Conservation (phyloP, 2,797 vertebrate genomes). For the Sciurus carolinensis region DNA sequence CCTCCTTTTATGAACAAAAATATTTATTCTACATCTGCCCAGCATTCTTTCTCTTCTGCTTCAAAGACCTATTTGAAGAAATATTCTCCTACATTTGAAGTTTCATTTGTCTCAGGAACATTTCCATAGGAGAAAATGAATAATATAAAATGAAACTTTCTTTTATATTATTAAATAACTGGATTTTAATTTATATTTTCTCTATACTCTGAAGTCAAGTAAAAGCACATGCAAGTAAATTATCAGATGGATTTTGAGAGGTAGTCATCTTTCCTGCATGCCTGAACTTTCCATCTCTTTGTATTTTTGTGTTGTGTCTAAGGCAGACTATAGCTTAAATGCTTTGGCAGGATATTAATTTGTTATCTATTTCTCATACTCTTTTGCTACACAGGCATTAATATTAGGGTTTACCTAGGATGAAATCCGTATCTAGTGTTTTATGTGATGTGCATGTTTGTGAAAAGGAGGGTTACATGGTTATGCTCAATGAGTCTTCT, state of each 20-base stretch:
- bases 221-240: slow-evolving; percentile 35
- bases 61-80: slow-evolving; percentile 52
- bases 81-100: slow-evolving; percentile 30
- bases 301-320: neutral
- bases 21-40: slow-evolving; percentile 43
- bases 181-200: slow-evolving; percentile 44
- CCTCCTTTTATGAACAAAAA: slow-evolving; percentile 1
- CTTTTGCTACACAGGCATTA: neutral
- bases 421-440: neutral
- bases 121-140: slow-evolving; percentile 52
- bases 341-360: neutral
- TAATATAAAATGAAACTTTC: slow-evolving; percentile 12
- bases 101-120: slow-evolving; percentile 19
- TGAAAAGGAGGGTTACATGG: neutral
- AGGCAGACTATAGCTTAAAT: neutral
- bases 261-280: neutral
- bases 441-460: neutral
- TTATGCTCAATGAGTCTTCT: neutral
- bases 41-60: slow-evolving; percentile 39
- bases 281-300: neutral
- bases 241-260: neutral
- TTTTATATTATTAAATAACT: slow-evolving; percentile 51
- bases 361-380: neutral
- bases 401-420: neutral
- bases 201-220: slow-evolving; percentile 13